Evolutionary conservation across 1,140 invertebrate species (phyloP).

Genomic region (Cepaea nemoralis): DNA sequence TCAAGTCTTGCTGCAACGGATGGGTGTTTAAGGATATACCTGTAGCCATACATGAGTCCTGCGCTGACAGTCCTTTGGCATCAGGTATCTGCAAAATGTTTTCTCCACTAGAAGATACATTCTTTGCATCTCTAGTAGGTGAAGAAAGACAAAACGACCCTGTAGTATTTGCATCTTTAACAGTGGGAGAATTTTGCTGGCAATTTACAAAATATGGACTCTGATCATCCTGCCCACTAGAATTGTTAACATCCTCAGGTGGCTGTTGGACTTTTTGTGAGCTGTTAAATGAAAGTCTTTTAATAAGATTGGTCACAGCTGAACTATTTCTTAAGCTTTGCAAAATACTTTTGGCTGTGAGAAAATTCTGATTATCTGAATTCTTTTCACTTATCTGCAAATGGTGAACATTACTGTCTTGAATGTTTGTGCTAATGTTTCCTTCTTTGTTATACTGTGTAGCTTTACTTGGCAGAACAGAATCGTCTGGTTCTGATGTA

Average conservation of each 20-base stretch:
- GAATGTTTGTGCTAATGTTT: too few species aligned
- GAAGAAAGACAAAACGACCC: background rate
- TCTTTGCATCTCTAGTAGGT: background rate
- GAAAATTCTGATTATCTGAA: background rate
- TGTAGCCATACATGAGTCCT: background rate
- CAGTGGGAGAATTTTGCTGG: background rate
- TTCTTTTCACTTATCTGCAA: background rate
- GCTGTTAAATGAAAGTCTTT: background rate
- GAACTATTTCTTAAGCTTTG: background rate
- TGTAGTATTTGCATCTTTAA: background rate
- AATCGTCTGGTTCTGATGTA: background rate
- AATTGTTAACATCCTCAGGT: background rate
- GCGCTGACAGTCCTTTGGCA: background rate
- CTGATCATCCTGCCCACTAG: background rate
- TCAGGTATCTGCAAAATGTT: background rate
- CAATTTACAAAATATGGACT: background rate
- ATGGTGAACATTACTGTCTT: too few species aligned
- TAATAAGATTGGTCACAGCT: background rate
- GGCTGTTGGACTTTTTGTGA: background rate
- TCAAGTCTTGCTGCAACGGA: background rate
- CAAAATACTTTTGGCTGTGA: background rate
- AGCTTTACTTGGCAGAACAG: background rate
- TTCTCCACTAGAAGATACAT: background rate
- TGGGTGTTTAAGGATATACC: background rate
- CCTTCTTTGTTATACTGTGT: background rate